Conservation (phyloP, 2,888 invertebrate species). For the Tetrapedia diversipes region DNA sequence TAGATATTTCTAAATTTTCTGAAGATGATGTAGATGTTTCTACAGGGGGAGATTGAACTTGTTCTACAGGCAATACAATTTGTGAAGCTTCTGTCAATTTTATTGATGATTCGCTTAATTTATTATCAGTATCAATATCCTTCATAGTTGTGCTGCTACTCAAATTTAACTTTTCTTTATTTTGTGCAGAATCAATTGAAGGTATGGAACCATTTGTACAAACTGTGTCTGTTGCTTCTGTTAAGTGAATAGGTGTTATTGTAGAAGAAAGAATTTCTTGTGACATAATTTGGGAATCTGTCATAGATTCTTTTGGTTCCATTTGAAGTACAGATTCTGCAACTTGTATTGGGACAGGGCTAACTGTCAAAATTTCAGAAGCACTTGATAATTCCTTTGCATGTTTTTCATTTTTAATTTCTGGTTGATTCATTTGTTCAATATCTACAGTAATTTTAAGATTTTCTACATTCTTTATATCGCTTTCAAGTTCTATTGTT, state of each 20-base stretch:
- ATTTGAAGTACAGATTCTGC: conserved; percentile 80
- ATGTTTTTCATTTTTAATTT: conserved; percentile 43
- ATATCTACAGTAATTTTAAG: conserved; percentile 25
- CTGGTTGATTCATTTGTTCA: conserved; percentile 5
- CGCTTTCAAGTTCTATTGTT: not conserved
- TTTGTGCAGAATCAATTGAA: not conserved
- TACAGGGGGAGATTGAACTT: conserved; percentile 5
- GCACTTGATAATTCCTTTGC: conserved; percentile 50
- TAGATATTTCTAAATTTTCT: not conserved
- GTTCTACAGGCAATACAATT: conserved; percentile 2
- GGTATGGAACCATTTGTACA: conserved; percentile 40
- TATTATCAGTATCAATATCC: conserved; percentile 14
- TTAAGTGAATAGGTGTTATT: conserved; percentile 68
- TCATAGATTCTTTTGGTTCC: conserved; percentile 77
- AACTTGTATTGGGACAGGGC: conserved; percentile 78
- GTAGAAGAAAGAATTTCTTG: conserved; percentile 76
- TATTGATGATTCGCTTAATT: conserved; percentile 14
- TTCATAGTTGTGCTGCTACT: not conserved
- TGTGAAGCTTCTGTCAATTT: conserved; percentile 4
- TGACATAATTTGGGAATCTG: conserved; percentile 69
- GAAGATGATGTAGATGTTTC: conserved; percentile 1
- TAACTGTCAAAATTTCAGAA: conserved; percentile 59
- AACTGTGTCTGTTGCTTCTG: conserved; percentile 21
- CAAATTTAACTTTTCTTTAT: conserved; percentile 5
- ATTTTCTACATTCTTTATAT: conserved; percentile 8